Conservation (phyloP, 92 coral and sea anemone species). For the Umimayanthus kanabou region DNA sequence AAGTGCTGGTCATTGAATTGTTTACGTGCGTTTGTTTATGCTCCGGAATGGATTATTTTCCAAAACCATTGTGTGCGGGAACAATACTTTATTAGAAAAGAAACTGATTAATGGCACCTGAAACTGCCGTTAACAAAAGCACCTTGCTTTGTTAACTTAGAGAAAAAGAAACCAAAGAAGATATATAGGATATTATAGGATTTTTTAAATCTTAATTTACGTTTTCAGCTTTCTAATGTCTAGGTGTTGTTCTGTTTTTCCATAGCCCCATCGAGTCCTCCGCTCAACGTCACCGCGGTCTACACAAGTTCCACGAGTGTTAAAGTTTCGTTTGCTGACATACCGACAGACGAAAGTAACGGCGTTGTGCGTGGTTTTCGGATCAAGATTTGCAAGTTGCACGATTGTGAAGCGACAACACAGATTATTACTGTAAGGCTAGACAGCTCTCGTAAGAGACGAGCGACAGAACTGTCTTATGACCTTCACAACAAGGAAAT, state of each 20-base stretch:
- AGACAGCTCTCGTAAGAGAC: slow-evolving; percentile 14
- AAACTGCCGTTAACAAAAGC: no score
- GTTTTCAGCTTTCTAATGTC: neutral
- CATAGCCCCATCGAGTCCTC: slow-evolving; percentile 52
- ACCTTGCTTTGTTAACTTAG: no score
- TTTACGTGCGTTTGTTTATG: neutral
- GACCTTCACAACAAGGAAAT: slow-evolving; percentile 20
- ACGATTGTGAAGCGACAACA: slow-evolving; percentile 16
- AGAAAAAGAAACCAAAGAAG: no score
- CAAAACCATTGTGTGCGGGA: neutral
- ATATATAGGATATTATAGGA: no score
- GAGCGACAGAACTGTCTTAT: slow-evolving; percentile 7
- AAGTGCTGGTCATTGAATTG: neutral
- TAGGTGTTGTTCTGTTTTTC: neutral
- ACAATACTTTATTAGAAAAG: no score
- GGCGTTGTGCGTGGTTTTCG: slow-evolving; percentile 58
- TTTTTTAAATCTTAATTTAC: neutral
- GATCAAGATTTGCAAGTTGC: slow-evolving; percentile 47
- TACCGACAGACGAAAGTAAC: slow-evolving; percentile 40
- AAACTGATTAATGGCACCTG: no score
- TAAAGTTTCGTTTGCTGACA: slow-evolving; percentile 49
- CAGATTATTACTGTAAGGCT: neutral
- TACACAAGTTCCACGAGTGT: slow-evolving; percentile 63
- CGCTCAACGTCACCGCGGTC: slow-evolving; percentile 30
- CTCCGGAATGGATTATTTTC: neutral